A percentile compares a stretch with the other conserved stretches of the same genome.
phyloP scores from a whole-genome alignment of 1,140 invertebrate genomes.

The Megalonaias nervosa region DNA sequence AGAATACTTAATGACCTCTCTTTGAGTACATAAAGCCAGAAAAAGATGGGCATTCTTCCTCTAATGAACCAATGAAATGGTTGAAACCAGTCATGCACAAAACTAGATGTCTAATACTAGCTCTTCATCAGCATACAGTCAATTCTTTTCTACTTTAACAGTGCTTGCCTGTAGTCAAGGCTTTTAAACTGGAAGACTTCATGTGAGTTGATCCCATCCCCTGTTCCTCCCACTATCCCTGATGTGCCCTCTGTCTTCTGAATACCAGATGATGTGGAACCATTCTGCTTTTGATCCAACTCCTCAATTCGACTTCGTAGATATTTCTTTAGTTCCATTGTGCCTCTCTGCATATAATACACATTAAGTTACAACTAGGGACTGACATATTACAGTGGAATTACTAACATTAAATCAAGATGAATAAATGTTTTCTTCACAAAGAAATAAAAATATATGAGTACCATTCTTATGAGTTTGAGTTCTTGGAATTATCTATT shows the following conservation, averaged over 20 bases:
- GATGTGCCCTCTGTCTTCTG: conserved; percentile 37
- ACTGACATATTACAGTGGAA: no score
- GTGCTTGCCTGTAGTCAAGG: conserved; percentile 73
- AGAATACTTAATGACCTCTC: no score
- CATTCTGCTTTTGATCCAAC: conserved; percentile 20
- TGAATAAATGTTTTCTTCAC: no score
- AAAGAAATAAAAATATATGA: no score
- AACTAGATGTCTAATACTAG: background rate
- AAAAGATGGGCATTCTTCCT: no score
- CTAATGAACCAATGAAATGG: no score
- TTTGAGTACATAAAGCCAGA: no score
- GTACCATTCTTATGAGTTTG: no score
- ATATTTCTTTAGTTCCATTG: conserved; percentile 84
- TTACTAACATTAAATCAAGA: no score
- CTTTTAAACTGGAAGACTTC: conserved; percentile 81
- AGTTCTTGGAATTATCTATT: no score
- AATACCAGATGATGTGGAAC: conserved; percentile 26
- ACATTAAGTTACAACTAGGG: no score
- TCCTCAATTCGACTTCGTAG: conserved; percentile 77
- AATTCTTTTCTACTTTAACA: background rate
- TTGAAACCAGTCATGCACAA: no score
- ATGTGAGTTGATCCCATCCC: conserved; percentile 71
- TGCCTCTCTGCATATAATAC: conserved; percentile 77
- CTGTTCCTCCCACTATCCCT: conserved; percentile 53
- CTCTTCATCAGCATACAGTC: background rate